Conservation (phyloP, 2,113 vertebrate genomes). For the Panthera uncia region DNA sequence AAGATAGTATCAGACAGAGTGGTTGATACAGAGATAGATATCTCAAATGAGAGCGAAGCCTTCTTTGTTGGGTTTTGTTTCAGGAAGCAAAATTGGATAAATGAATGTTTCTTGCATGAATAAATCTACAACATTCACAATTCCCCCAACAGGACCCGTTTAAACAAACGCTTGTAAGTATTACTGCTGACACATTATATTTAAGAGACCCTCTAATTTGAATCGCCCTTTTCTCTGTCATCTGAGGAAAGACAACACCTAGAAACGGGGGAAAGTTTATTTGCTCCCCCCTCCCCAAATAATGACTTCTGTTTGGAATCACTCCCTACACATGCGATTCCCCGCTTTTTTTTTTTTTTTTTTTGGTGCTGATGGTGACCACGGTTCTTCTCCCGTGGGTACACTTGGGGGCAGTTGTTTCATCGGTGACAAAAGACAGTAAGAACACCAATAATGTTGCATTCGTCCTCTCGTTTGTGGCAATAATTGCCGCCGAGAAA, state of each 20-base stretch:
- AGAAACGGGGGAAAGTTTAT: not conserved
- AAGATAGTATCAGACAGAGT: not conserved
- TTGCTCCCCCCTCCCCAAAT: not conserved
- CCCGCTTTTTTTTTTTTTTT: not conserved
- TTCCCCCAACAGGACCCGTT: not conserved
- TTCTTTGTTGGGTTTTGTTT: conserved; percentile 24
- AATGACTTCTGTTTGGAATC: not conserved
- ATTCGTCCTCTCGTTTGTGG: not conserved
- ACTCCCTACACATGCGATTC: not conserved
- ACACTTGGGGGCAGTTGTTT: not conserved
- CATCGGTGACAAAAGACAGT: not conserved
- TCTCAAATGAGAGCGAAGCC: not conserved
- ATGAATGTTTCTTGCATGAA: not conserved
- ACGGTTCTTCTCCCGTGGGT: not conserved
- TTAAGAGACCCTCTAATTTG: not conserved
- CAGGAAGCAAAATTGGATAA: not conserved
- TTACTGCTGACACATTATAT: not conserved
- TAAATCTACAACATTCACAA: not conserved
- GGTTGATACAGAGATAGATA: not conserved
- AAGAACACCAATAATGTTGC: not conserved
- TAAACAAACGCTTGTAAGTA: not conserved
- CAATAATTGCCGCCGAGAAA: not conserved
- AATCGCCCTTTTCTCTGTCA: not conserved
- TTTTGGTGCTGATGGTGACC: not conserved
- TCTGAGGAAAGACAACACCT: not conserved